These are phyloP conservation scores for Zaprionus gabonicus DNA, from an alignment of 1,140 invertebrate genomes.

Conservation along the genomic window DNA sequence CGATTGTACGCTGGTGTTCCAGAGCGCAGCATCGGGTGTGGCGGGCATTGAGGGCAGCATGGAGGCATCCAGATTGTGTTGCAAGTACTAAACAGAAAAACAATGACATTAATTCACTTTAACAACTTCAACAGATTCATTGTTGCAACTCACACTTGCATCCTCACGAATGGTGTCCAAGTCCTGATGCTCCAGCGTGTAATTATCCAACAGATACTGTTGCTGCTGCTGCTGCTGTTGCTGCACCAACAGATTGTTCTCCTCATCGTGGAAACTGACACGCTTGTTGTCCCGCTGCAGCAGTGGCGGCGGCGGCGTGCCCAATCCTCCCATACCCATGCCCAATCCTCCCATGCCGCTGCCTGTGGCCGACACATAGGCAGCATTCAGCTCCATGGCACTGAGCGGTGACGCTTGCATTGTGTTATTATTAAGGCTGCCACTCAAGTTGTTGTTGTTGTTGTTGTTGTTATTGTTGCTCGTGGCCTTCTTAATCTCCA, in stretches of 20 bases:
- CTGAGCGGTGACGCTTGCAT: slow-evolving; percentile 70
- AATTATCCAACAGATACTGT: slow-evolving; percentile 64
- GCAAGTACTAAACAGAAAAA: slow-evolving; percentile 49
- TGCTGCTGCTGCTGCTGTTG: slow-evolving; percentile 55
- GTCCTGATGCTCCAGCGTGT: slow-evolving; percentile 64
- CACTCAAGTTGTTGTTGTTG: slow-evolving; percentile 68
- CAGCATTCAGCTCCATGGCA: slow-evolving; percentile 76
- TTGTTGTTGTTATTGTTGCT: slow-evolving; percentile 48
- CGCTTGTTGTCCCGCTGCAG: slow-evolving; percentile 85
- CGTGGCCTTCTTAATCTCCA: slow-evolving; percentile 65
- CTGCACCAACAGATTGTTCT: slow-evolving; percentile 85
- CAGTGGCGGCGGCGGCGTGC: slow-evolving; percentile 54
- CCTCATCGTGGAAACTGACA: slow-evolving; percentile 91
- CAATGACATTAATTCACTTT: not conserved
- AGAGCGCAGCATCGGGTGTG: slow-evolving; percentile 87
- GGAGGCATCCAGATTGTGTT: slow-evolving; percentile 70
- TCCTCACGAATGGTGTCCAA: slow-evolving; percentile 90
- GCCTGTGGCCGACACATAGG: slow-evolving; percentile 72
- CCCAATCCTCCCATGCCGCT: slow-evolving; percentile 44
- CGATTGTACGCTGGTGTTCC: slow-evolving; percentile 85
- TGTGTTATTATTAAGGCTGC: slow-evolving; percentile 52
- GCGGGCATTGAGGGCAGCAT: slow-evolving; percentile 85
- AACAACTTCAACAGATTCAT: not conserved
- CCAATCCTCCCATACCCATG: slow-evolving; percentile 35
- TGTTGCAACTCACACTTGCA: slow-evolving; percentile 89